Percentiles rank a stretch among this genome's conserved stretches.
These are phyloP conservation scores for Penaeus indicus DNA, from an alignment of 1,140 invertebrate genomes.

Conservation along the genomic window DNA sequence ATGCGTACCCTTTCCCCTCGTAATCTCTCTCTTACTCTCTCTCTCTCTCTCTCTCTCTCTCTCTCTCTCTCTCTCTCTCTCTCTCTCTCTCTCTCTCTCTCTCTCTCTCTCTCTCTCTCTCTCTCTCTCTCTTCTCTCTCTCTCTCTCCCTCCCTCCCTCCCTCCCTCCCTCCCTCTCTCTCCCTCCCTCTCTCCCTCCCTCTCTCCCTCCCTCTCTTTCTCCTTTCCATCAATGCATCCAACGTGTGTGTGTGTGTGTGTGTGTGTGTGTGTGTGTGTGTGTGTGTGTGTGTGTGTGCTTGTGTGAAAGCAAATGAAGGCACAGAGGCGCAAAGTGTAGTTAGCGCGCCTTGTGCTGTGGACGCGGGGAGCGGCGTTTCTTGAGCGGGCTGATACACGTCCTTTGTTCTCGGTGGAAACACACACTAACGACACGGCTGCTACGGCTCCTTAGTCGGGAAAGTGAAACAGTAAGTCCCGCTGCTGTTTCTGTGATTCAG, in stretches of 20 bases:
- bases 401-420: too few relatives aligned
- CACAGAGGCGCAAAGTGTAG: neutral
- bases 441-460: too few relatives aligned
- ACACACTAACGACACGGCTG: too few relatives aligned
- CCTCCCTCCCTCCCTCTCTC: neutral
- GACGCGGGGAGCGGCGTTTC: too few relatives aligned
- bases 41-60: neutral
- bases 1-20: neutral
- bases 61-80: slow-evolving; percentile 16
- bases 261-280: neutral
- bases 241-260: slow-evolving; percentile 33
- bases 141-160: neutral
- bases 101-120: neutral
- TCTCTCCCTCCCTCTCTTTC: neutral
- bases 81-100: neutral
- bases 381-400: too few relatives aligned
- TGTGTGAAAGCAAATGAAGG: too few relatives aligned
- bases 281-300: neutral
- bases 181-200: neutral
- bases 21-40: neutral
- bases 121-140: neutral
- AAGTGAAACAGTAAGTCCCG: too few relatives aligned
- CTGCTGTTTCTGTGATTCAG: too few relatives aligned
- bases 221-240: neutral
- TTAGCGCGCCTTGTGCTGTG: too few relatives aligned